Base-by-base conservation (phyloP, 2,888 invertebrate genomes). In the Synanthedon vespiformis region DNA sequence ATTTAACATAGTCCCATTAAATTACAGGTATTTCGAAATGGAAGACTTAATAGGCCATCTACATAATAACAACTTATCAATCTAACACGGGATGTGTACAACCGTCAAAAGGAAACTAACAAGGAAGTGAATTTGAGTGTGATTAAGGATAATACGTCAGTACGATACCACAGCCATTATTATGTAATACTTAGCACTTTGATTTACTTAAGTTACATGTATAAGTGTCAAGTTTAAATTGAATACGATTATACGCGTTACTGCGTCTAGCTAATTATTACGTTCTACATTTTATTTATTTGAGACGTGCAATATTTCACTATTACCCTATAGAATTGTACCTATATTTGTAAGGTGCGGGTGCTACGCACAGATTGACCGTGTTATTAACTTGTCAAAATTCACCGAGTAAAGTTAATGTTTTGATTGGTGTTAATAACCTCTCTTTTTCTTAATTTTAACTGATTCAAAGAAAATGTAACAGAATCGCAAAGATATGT, bases 121-220 rank as follows among this genome's bases (percentile, higher is more conserved):
- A 65, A 73, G 65, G 72, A 66, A 70, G 62, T 70, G 62, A 67
- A 64, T 70, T 74, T 65, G 70, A 77, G 66, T 65, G 65, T 75
- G 71, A 77, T 77, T 75, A 76, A 74, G 75, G 72, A 73, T 77
- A 75, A 80, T 34, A 78, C 70, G 75, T 84, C 80, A 84, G 82
- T 85, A 77, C 81, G 68, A 78, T 81, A 81, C 84, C 87, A 87
- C 87, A 87, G 87, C 87, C 87, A 85, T 87, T 80, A 79, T 77
- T 72, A 73, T 68, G 57, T 80, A 77, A 79, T 75, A 80, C 77
- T 80, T 83, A 85, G 80, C 77, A 81, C 77, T 83, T 83, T 74
- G 70, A 78, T 70, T 34, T 62, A 69, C 68, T 74, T 79, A 81
- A 10, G 44, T 13, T n/a, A 13, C 5, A 44, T 44, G 44, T 44